Base-by-base conservation (phyloP, 1,140 invertebrate species). In the Saxidomus purpurata region DNA sequence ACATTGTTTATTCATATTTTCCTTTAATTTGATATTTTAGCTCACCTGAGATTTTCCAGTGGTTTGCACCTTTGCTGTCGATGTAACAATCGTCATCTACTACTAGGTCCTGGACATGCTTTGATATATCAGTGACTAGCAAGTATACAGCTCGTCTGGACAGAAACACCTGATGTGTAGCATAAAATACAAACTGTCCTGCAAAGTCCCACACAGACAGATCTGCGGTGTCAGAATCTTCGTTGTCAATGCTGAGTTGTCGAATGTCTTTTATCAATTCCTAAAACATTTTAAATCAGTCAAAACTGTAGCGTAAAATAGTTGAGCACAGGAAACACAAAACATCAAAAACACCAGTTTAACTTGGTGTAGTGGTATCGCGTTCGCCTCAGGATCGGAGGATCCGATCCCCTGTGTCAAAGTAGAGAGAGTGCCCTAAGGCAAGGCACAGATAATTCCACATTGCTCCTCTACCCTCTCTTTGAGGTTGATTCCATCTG, bases 131-230 rank as follows among this genome's bases (percentile, higher is more conserved):
- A 6, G 77, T 55, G 28, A 80, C 77, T 15, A 80, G 31, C n/a
- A 80, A 31, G 19, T 55, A 80, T 17, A 80, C 47, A 22, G 77
- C 52, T 19, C 77, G 22, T 8, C 25, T 55, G n/a, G 77, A 22
- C n/a, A 80, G 38, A 43, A 80, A 80, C 22, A 55, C 47, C 22
- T 80, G 77, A 31, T 80, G 77, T 8, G 77, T 80, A 19, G 43
- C 47, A 47, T 80, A 80, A 8, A 80, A 80, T 1, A 80, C 43
- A 55, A n/a, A 55, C 31, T 80, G 77, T 49, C 77, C 77, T 9
- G 77, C 77, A 28, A 80, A 80, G 22, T 80, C 77, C 77, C 77
- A 80, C 17, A 80, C 25, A 0, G 77, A 80, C 22, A 80, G 17
- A 36, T 55, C 52, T 17, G 77, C 77, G 9, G 22, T 55, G 34